Conservation (phyloP, 2,113 vertebrate species). For the Trogon surrucura region DNA sequence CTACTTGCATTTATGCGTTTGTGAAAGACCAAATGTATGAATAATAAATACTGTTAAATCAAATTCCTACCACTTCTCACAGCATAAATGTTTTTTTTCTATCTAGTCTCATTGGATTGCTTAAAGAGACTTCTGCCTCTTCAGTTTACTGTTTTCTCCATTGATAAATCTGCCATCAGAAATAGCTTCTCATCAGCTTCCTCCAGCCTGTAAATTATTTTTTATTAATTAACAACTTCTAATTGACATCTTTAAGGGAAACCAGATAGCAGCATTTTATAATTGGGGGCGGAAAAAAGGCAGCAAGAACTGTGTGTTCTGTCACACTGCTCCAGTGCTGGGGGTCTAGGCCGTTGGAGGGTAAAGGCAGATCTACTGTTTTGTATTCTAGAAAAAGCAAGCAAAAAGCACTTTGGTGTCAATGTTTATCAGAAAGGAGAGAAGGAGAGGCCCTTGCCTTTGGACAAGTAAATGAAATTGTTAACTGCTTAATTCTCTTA, state of each 20-base stretch:
- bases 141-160: not conserved
- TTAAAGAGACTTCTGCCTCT: not conserved
- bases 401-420: rapidly evolving
- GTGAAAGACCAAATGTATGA: not conserved
- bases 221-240: not conserved
- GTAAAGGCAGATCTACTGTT: not conserved
- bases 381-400: not conserved
- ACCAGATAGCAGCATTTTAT: not conserved
- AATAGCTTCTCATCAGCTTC: not conserved
- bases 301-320: not conserved
- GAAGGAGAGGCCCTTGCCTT: not conserved
- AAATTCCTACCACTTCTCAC: not conserved
- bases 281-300: not conserved
- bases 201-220: not conserved
- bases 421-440: not conserved
- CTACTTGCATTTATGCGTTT: not conserved
- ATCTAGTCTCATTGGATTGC: not conserved
- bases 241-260: conserved; percentile 14
- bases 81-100: conserved; percentile 20
- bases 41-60: conserved; percentile 40
- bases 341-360: not conserved
- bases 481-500: not conserved
- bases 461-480: not conserved
- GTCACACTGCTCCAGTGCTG: not conserved
- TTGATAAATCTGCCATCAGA: not conserved